Percentiles rank a stretch among this genome's conserved stretches.
phyloP scores from a whole-genome alignment of 2,797 vertebrate species.

The Pseudomugil gertrudae region DNA sequence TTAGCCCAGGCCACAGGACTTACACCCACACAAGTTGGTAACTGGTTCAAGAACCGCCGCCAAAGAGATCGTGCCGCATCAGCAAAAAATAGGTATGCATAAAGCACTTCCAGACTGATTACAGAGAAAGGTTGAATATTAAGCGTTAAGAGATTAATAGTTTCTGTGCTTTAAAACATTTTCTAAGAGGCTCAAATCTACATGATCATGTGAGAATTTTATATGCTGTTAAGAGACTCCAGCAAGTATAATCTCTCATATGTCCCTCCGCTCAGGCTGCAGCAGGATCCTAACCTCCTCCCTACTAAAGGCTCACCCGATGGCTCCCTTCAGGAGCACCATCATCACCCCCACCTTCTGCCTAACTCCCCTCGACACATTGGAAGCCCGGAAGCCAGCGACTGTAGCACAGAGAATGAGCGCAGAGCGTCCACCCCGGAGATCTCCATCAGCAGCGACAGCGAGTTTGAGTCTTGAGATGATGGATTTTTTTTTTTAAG shows the following conservation, averaged over 20 bases:
- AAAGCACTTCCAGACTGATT: too few relatives aligned
- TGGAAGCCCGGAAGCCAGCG: constrained; percentile 80
- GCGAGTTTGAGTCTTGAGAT: constrained; percentile 83
- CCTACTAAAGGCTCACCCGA: constrained; percentile 74
- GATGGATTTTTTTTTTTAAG: background rate
- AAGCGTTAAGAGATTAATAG: background rate
- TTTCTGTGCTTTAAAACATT: background rate
- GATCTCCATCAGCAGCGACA: constrained; percentile 85
- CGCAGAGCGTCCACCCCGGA: constrained; percentile 76
- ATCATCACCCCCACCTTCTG: constrained; percentile 65
- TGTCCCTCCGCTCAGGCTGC: constrained; percentile 63
- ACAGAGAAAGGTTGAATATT: background rate
- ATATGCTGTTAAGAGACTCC: background rate
- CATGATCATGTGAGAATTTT: too few relatives aligned
- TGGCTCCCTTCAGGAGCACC: constrained; percentile 67
- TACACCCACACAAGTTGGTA: constrained; percentile 86
- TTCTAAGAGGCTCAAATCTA: background rate
- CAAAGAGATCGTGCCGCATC: constrained; percentile 85
- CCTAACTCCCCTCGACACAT: constrained; percentile 64
- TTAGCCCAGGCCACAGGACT: constrained; percentile 86
- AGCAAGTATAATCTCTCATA: background rate
- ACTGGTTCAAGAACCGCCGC: constrained; percentile 88
- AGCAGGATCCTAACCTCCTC: constrained; percentile 76
- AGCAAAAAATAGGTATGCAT: constrained; percentile 81
- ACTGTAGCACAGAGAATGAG: constrained; percentile 78